phyloP scores from a whole-genome alignment of 2,113 vertebrate species.

The Fregetta grallaria region DNA sequence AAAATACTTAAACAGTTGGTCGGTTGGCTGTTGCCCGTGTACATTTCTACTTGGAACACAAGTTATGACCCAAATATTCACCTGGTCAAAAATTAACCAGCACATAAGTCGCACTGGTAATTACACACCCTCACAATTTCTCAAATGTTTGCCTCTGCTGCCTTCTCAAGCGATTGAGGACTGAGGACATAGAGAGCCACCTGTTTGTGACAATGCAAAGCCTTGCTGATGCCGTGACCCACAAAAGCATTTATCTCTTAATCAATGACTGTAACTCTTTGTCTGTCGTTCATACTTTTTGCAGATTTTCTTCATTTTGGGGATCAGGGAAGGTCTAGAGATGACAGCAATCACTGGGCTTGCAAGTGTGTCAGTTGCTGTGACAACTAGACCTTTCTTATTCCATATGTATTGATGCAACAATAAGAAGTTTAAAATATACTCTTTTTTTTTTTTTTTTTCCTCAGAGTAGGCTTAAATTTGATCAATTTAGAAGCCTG shows the following conservation, averaged over 20 bases:
- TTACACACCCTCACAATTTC: neutral
- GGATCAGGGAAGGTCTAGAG: neutral
- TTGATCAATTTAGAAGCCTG: neutral
- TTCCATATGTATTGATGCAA: neutral
- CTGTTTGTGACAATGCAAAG: neutral
- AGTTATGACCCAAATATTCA: neutral
- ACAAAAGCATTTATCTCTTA: neutral
- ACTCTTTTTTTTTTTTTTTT: neutral
- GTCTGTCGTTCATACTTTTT: neutral
- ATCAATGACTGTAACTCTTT: neutral
- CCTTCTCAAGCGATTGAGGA: neutral
- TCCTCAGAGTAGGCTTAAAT: neutral
- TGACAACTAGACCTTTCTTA: neutral
- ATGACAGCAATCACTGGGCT: neutral
- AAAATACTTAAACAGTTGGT: neutral
- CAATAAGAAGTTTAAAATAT: neutral
- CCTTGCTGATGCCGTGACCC: neutral
- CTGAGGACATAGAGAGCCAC: neutral
- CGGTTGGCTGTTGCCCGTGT: neutral
- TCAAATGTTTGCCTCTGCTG: neutral
- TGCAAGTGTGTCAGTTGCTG: neutral
- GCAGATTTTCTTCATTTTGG: neutral
- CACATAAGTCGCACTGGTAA: rapidly evolving
- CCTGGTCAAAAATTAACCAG: neutral
- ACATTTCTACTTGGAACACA: neutral